Conservation (phyloP, 2,888 invertebrate species). For the Phaonia tiefii region DNA sequence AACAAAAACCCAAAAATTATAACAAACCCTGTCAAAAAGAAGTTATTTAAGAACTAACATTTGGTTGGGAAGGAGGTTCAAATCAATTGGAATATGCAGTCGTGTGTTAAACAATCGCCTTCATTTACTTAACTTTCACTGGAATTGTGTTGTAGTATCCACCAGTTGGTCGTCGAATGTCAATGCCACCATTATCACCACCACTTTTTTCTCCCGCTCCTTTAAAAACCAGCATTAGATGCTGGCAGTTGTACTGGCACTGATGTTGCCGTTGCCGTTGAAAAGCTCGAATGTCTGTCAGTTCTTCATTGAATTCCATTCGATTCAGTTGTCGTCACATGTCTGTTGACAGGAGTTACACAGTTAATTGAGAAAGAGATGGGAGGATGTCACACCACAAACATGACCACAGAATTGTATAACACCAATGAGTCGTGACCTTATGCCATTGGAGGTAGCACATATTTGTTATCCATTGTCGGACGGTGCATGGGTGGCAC, state of each 20-base stretch:
- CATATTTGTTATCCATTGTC: constrained; percentile 13
- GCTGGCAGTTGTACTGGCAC: too few relatives aligned
- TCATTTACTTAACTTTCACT: constrained; percentile 65
- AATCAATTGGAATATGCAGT: constrained; percentile 62
- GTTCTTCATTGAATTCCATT: neutral
- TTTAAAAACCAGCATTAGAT: constrained; percentile 1
- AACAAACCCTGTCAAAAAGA: neutral
- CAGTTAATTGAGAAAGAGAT: constrained; percentile 54
- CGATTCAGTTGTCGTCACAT: constrained; percentile 49
- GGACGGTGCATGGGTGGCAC: too few relatives aligned
- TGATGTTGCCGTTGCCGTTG: too few relatives aligned
- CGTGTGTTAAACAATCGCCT: constrained; percentile 62
- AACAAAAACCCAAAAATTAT: constrained; percentile 23
- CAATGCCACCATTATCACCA: constrained; percentile 14
- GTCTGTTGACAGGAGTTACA: constrained; percentile 63
- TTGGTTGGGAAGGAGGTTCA: constrained; percentile 43
- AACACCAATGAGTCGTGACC: constrained; percentile 60
- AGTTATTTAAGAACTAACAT: too few relatives aligned
- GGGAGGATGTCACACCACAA: constrained; percentile 56
- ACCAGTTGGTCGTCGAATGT: neutral
- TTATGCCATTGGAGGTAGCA: constrained; percentile 21
- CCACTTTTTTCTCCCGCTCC: neutral
- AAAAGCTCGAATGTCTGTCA: constrained; percentile 44
- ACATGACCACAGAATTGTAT: constrained; percentile 62
- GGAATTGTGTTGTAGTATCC: constrained; percentile 35